Evolutionary conservation across 2,888 invertebrate genomes (phyloP), one percentile per base, ranked within the genome.

Genomic region (Lamellibrachia satsuma): DNA sequence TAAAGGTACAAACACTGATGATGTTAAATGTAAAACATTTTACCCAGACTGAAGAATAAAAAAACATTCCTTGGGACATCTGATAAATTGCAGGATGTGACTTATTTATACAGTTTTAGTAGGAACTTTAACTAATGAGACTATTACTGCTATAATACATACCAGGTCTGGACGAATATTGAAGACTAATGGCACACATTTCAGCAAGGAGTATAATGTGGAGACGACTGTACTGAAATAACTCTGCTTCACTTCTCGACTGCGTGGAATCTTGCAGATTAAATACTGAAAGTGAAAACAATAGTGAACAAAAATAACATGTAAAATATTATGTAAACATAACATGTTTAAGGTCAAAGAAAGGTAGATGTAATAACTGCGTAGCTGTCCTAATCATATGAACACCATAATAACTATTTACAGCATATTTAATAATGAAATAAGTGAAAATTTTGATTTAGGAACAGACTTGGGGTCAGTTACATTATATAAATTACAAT

Each of bases 211-310:
- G 96, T 97, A 97, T 0, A 98, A 52, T 3, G 99, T 99, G 92
- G 98, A 98, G 94, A 98, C 97, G 90, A 98, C 95, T 27, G 98
- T 98, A 90, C 98, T 97, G 0, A 98, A 93, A 96, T 98, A 99
- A 0, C 98, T 98, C 96, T 99, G 99, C 52, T 98, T 97, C 22
- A 99, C 99, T 96, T 98, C 97, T 94, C 99, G 97, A 96, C 98
- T 98, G 94, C 99, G 97, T 22, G 98, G 98, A 95, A 99, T 98
- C 94, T 75, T 75, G 75, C 75, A 75, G 75, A 75, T 75, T 3
- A 75, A 75, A 75, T 75, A 75, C 75, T 75, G 75, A 22, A 75
- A 75, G 22, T 22, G 27, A 93, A 93, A 93, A 90, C n/a, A 92
- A 39, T 11, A 11, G 15, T 90, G 27, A 90, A 90, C 52, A 15